Conservation (phyloP, 2,888 invertebrate genomes). For the Xanthostigma xanthostigma region DNA sequence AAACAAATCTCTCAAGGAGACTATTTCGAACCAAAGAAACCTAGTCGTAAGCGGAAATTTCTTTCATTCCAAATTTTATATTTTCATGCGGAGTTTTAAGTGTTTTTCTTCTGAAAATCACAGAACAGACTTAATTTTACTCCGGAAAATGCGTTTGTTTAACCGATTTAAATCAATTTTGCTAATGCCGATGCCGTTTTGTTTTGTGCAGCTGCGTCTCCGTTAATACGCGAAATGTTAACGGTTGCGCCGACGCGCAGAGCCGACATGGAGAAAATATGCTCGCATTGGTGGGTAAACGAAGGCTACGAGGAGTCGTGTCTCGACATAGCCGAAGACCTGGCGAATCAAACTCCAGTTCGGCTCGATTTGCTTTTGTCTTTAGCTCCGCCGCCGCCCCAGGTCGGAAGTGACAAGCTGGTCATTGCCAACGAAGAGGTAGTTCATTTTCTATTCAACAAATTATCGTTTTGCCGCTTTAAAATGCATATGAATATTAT, state of each 20-base stretch:
- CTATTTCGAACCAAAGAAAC: conserved; percentile 90
- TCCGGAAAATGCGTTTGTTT: not conserved
- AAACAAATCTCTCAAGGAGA: conserved; percentile 95
- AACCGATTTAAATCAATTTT: not conserved
- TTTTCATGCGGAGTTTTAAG: not conserved
- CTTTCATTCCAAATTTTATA: not conserved
- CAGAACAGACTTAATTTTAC: conserved; percentile 2
- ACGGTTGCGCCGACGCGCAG: conserved; percentile 81
- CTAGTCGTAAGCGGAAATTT: conserved; percentile 56
- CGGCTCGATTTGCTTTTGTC: conserved; percentile 74
- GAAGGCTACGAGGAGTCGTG: conserved; percentile 67
- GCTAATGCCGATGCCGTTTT: conserved; percentile 3
- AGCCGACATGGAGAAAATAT: conserved; percentile 87
- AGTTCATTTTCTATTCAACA: not conserved
- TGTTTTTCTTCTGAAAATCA: not conserved
- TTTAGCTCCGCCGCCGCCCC: conserved; percentile 65
- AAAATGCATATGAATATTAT: not conserved
- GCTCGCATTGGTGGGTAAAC: conserved; percentile 96
- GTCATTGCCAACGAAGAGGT: conserved; percentile 42
- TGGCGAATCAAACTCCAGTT: conserved; percentile 84
- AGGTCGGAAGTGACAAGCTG: conserved; percentile 55
- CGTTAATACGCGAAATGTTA: conserved; percentile 86
- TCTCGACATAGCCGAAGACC: conserved; percentile 69
- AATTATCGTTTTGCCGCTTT: not conserved
- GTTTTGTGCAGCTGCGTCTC: conserved; percentile 64